These are phyloP conservation scores for Lordiphosa fenestrarum DNA, from an alignment of 2,888 invertebrate species.

Conservation along the genomic window DNA sequence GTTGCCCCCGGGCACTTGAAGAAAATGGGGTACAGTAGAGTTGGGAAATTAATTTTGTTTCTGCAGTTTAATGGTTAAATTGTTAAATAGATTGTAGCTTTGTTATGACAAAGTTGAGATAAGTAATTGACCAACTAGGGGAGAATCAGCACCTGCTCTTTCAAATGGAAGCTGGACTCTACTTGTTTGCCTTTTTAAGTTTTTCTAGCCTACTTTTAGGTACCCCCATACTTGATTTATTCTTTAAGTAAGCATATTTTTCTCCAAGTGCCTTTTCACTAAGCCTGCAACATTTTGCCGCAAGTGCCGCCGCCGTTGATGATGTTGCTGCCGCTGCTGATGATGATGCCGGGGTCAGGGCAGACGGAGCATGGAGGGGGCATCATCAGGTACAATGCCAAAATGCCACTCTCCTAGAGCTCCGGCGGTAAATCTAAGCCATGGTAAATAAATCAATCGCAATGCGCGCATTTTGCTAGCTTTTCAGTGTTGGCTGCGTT, in stretches of 20 bases:
- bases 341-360: conserved; percentile 6
- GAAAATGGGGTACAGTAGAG: background rate
- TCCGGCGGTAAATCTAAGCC: conserved; percentile 73
- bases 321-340: conserved; percentile 30
- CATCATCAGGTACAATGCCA: conserved; percentile 71
- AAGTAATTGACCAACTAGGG: no score
- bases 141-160: no score
- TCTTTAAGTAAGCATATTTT: background rate
- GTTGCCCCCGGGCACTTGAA: conserved; percentile 37
- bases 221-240: no score
- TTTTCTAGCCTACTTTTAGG: no score
- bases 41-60: no score
- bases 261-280: conserved; percentile 1
- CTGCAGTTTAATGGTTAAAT: no score
- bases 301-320: conserved; percentile 30
- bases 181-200: no score
- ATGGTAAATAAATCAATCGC: conserved; percentile 77
- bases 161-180: no score
- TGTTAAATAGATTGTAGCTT: no score
- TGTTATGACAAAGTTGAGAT: no score
- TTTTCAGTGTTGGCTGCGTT: conserved; percentile 49
- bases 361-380: conserved; percentile 12
- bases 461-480: conserved; percentile 41
- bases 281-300: conserved; percentile 30
- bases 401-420: conserved; percentile 58